phyloP scores from a whole-genome alignment of 2,797 vertebrate species.

The Gastrophryne carolinensis region DNA sequence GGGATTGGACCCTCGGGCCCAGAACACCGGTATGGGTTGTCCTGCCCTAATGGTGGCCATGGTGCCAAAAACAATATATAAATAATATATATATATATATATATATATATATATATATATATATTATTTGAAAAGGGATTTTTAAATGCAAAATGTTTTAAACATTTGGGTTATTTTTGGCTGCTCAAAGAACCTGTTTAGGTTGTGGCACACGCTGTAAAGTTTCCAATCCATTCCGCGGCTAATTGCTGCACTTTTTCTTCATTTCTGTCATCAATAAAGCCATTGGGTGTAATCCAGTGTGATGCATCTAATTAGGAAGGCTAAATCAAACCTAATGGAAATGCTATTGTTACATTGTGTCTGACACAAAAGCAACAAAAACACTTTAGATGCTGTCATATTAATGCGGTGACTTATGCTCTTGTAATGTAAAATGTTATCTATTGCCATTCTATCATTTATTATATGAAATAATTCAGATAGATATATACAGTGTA shows the following conservation, averaged over 20 bases:
- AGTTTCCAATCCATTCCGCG: slow-evolving; percentile 11
- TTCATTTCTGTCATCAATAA: slow-evolving; percentile 25
- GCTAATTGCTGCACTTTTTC: slow-evolving; percentile 26
- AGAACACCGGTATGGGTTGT: too few species aligned
- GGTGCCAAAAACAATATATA: too few species aligned
- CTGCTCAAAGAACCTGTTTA: background rate
- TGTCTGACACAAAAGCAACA: slow-evolving; percentile 20
- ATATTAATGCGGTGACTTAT: background rate
- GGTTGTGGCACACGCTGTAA: background rate
- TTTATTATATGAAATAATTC: too few species aligned
- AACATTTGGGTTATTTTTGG: too few species aligned
- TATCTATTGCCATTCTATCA: too few species aligned
- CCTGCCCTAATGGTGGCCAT: too few species aligned
- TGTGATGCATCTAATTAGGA: slow-evolving; percentile 17
- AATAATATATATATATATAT: too few species aligned
- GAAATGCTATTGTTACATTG: slow-evolving; percentile 11
- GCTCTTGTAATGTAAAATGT: background rate
- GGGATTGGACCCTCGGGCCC: too few species aligned
- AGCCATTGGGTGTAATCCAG: slow-evolving; percentile 5
- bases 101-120: too few species aligned
- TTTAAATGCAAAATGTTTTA: too few species aligned
- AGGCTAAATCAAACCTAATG: slow-evolving; percentile 20
- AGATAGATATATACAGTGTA: too few species aligned
- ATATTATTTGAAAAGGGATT: too few species aligned
- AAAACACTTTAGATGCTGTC: slow-evolving; percentile 9